Conservation (phyloP, 2,888 invertebrate genomes). For the Drosophila paranaensis region DNA sequence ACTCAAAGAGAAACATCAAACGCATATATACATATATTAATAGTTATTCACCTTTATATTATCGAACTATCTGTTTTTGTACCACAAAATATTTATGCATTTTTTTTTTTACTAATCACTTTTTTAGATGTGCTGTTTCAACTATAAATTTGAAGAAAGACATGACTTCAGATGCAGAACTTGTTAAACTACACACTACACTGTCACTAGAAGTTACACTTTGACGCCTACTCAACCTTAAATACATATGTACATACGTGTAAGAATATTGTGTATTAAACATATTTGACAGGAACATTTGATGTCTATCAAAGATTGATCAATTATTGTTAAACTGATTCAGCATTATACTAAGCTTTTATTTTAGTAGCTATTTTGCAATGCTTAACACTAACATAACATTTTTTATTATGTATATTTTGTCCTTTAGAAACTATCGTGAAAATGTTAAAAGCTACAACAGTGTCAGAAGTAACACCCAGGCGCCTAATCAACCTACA, state of each 20-base stretch:
- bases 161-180: neutral
- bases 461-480: no score
- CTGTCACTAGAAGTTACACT: neutral
- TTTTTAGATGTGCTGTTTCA: neutral
- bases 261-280: neutral
- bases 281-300: slow-evolving; percentile 57
- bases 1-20: neutral
- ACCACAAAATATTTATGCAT: neutral
- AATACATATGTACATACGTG: neutral
- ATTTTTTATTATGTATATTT: no score
- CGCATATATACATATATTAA: neutral
- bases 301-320: slow-evolving; percentile 57
- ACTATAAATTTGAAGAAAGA: neutral
- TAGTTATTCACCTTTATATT: neutral
- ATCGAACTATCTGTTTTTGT: neutral
- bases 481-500: no score
- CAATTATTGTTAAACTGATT: slow-evolving; percentile 15
- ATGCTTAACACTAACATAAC: neutral
- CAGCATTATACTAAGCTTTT: neutral
- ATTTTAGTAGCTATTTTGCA: neutral
- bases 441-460: no score
- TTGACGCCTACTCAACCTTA: neutral
- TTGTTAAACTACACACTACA: neutral
- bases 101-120: neutral
- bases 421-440: no score